These are phyloP conservation scores for Turritopsis rubra DNA, from an alignment of 30 jellyfish, hydroid and myxozoan genomes.

Conservation along the genomic window DNA sequence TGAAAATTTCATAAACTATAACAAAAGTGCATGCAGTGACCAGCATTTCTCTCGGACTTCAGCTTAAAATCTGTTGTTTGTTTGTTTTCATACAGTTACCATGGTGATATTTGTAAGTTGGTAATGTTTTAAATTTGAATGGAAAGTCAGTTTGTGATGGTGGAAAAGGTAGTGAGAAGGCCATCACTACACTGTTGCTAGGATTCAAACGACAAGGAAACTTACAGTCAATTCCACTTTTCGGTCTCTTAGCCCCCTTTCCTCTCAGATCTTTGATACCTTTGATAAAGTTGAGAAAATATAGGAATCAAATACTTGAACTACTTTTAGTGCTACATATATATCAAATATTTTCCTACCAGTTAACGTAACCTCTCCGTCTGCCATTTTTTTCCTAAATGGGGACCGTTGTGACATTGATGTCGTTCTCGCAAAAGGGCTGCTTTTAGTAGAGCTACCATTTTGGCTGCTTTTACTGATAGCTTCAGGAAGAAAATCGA, in stretches of 20 bases:
- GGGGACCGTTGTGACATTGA: conserved; percentile 94
- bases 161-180: neutral
- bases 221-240: conserved; percentile 77
- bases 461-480: conserved; percentile 45
- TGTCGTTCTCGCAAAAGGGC: conserved; percentile 62
- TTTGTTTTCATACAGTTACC: no score
- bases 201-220: neutral
- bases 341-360: neutral
- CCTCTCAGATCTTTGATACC: conserved; percentile 89
- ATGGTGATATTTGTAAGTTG: no score
- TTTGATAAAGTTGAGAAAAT: neutral
- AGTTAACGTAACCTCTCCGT: conserved; percentile 44
- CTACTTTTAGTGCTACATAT: neutral
- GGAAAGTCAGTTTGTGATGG: neutral
- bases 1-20: no score
- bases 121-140: no score
- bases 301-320: neutral
- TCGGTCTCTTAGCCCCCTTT: conserved; percentile 58
- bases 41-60: no score
- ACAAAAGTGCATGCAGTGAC: no score
- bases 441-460: conserved; percentile 33
- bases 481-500: conserved; percentile 87
- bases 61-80: no score
- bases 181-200: neutral
- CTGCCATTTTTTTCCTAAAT: conserved; percentile 76